These are phyloP conservation scores for Rhinogobius similis DNA, from an alignment of 2,113 vertebrate genomes.

Conservation along the genomic window DNA sequence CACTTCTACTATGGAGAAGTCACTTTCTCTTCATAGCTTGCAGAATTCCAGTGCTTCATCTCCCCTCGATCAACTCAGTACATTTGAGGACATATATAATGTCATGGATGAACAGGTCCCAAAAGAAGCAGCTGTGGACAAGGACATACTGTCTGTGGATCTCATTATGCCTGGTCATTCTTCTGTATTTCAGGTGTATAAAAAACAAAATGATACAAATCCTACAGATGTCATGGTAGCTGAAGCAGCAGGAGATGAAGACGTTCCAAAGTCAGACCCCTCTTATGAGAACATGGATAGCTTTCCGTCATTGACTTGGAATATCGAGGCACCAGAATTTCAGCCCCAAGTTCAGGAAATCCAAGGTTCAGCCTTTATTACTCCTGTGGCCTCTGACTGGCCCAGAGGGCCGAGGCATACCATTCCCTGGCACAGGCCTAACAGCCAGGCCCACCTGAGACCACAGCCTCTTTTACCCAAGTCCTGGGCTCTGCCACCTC, in stretches of 20 bases:
- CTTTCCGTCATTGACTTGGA: slow-evolving; percentile 75
- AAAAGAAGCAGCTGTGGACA: slow-evolving; percentile 19
- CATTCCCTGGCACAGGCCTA: slow-evolving; percentile 52
- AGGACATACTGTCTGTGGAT: slow-evolving; percentile 44
- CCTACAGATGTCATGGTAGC: not conserved
- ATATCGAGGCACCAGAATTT: slow-evolving; percentile 81
- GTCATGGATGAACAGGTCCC: slow-evolving; percentile 62
- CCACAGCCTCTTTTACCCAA: slow-evolving; percentile 75
- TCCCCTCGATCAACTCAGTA: slow-evolving; percentile 30
- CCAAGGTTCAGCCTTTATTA: slow-evolving; percentile 80
- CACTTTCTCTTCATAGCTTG: not conserved
- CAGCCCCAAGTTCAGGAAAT: slow-evolving; percentile 61
- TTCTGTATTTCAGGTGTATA: slow-evolving; percentile 79
- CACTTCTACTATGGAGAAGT: slow-evolving; percentile 3
- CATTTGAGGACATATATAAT: slow-evolving; percentile 11
- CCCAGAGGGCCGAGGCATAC: slow-evolving; percentile 39
- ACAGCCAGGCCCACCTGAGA: slow-evolving; percentile 69
- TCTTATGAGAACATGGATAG: slow-evolving; percentile 16
- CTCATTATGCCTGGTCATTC: slow-evolving; percentile 56
- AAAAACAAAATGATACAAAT: slow-evolving; percentile 51
- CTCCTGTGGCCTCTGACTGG: slow-evolving; percentile 83
- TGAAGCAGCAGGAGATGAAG: slow-evolving; percentile 16
- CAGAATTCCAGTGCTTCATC: slow-evolving; percentile 29
- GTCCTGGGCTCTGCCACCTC: slow-evolving; percentile 72
- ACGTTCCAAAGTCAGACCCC: slow-evolving; percentile 32